These are phyloP conservation scores for Electrona antarctica DNA, from an alignment of 2,113 vertebrate genomes.

Conservation along the genomic window DNA sequence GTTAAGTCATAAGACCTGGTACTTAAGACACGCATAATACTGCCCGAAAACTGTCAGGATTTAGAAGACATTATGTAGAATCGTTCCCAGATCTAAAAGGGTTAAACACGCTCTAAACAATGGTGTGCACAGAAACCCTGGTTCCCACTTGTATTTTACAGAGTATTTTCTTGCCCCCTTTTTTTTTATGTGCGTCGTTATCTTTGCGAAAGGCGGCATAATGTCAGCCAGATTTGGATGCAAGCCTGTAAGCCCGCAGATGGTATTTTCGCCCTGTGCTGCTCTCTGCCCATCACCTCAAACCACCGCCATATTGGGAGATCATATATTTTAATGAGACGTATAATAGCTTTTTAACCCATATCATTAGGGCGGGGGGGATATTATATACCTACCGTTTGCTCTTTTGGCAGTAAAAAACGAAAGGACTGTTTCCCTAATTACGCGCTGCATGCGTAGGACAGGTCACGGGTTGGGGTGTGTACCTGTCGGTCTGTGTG, in stretches of 20 bases:
- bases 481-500: slow-evolving; percentile 74
- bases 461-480: slow-evolving; percentile 77
- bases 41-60: no score
- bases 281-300: slow-evolving; percentile 73
- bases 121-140: slow-evolving; percentile 9
- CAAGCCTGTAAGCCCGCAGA: slow-evolving; percentile 49
- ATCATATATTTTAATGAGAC: slow-evolving; percentile 86
- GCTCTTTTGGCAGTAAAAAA: slow-evolving; percentile 79
- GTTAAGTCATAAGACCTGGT: no score
- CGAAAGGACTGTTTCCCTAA: slow-evolving; percentile 81
- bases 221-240: slow-evolving; percentile 51
- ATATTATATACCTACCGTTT: slow-evolving; percentile 76
- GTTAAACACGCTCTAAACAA: slow-evolving; percentile 12
- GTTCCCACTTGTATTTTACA: slow-evolving; percentile 9
- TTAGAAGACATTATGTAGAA: no score
- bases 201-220: slow-evolving; percentile 30
- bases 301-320: slow-evolving; percentile 76
- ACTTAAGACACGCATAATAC: no score
- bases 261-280: slow-evolving; percentile 57
- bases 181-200: slow-evolving; percentile 30
- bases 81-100: no score
- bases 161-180: slow-evolving; percentile 2
- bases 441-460: slow-evolving; percentile 73
- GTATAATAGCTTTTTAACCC: slow-evolving; percentile 84
- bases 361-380: slow-evolving; percentile 76